Evolutionary conservation across 2,113 vertebrate genomes (phyloP), one percentile per base, ranked within the genome.

Genomic region (Brachyistius frenatus): DNA sequence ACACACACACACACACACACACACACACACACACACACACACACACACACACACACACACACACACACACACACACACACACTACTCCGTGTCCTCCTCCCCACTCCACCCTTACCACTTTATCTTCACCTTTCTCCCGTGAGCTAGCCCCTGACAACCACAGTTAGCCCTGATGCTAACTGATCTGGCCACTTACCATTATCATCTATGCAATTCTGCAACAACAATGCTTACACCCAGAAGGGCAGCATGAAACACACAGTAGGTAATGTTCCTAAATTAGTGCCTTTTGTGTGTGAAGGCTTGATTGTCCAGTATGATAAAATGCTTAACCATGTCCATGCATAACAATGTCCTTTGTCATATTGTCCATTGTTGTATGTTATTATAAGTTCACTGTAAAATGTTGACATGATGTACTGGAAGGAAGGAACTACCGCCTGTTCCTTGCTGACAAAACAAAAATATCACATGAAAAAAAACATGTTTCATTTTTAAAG

Each of bases 101-200:
- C 47, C 57, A 65, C 66, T 70, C 78, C 53, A 83, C 71, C 72
- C 61, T 36, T 81, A 77, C 76, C 84, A 88, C 82, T 88, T 86
- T 89, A 83, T 89, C 69, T 89, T 87, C 72, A 90, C 88, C 89
- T 88, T 89, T 86, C 83, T 87, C 77, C 87, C 70, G 57, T 66
- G 58, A 87, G 88, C 84, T 76, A 84, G 73, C 84, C 83, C 85
- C 82, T 80, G 78, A 87, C 86, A 88, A 80, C 75, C 71, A 57
- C 66, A 72, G 80, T 89, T 87, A 86, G 74, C 79, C 62, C 52
- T 90, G 83, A 88, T 71, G 78, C 82, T 88, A 91, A 91, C 81
- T 80, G 80, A 89, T 86, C 71, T 70, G 90, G 86, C 89, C 89
- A 90, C 85, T 89, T 85, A 88, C 84, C 80, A 86, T 93, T 87